These are phyloP conservation scores for Drosophila asahinai DNA, from an alignment of 1,140 invertebrate species.

Conservation along the genomic window DNA sequence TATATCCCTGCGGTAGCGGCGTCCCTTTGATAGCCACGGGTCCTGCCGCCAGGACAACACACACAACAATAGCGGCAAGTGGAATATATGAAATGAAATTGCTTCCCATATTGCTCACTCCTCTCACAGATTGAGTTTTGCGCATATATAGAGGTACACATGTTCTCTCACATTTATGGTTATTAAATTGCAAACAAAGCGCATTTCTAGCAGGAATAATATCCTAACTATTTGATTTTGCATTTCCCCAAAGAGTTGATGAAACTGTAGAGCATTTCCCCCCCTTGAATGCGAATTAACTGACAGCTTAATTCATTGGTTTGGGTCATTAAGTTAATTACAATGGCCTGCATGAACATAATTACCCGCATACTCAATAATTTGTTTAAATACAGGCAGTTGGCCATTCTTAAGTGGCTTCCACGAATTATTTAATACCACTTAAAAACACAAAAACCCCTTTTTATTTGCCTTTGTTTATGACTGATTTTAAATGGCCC, in stretches of 20 bases:
- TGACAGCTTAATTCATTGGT: constrained; percentile 47
- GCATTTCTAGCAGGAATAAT: constrained; percentile 8
- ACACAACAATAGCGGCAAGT: constrained; percentile 29
- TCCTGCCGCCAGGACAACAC: constrained; percentile 18
- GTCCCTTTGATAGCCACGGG: constrained; percentile 41
- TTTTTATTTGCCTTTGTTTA: constrained; percentile 32
- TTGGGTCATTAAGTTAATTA: constrained; percentile 64
- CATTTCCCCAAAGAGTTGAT: neutral
- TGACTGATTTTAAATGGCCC: constrained; percentile 37
- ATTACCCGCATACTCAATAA: constrained; percentile 54
- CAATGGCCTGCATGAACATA: constrained; percentile 34
- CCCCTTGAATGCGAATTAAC: constrained; percentile 28
- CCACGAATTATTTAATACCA: constrained; percentile 34
- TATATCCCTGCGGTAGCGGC: constrained; percentile 57
- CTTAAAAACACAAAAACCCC: constrained; percentile 33
- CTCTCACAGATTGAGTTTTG: constrained; percentile 18
- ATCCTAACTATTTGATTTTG: neutral
- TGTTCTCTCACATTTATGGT: constrained; percentile 52
- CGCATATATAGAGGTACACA: constrained; percentile 20
- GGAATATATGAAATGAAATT: constrained; percentile 66
- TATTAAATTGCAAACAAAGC: constrained; percentile 61
- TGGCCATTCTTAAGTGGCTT: constrained; percentile 4
- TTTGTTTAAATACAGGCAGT: neutral
- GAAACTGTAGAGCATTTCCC: neutral
- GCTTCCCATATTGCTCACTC: constrained; percentile 44